Percentiles rank a stretch among this genome's conserved stretches.
Evolutionary conservation across 2,113 vertebrate species (phyloP).

Genomic region (Megalops atlanticus): DNA sequence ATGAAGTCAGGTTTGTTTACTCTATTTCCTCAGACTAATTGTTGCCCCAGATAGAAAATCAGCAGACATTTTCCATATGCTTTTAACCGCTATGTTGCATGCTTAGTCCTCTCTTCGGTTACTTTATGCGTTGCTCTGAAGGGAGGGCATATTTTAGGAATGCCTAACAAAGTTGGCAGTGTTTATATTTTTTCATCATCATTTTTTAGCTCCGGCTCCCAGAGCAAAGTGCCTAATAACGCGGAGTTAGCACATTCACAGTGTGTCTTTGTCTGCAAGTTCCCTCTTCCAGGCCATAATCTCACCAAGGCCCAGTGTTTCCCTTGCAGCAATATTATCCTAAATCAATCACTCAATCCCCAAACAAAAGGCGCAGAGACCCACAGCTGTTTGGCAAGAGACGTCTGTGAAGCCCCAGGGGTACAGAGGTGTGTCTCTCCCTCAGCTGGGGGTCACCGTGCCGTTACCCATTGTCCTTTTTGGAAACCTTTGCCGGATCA

Average conservation of each 20-base stretch:
- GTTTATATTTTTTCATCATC: neutral
- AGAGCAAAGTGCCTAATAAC: neutral
- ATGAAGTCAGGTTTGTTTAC: neutral
- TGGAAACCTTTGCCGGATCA: neutral
- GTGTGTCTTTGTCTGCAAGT: constrained; percentile 17
- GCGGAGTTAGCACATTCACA: neutral
- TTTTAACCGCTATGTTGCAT: neutral
- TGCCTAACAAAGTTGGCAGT: constrained; percentile 11
- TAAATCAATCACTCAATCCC: constrained; percentile 32
- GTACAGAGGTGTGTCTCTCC: neutral
- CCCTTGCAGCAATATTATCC: constrained; percentile 26
- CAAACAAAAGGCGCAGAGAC: constrained; percentile 24
- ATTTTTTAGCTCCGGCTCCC: neutral
- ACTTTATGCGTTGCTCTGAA: constrained; percentile 20
- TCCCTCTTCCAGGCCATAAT: constrained; percentile 13
- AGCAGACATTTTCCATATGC: neutral
- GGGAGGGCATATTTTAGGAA: constrained; percentile 18
- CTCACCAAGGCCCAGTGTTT: constrained; percentile 15
- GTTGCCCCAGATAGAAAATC: neutral
- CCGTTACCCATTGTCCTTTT: constrained; percentile 3
- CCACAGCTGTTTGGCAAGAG: constrained; percentile 37
- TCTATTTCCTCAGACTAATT: neutral
- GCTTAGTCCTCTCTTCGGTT: constrained; percentile 7
- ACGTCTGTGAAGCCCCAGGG: neutral
- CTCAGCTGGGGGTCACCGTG: neutral